These are phyloP conservation scores for Oophaga pumilio DNA, from an alignment of 2,113 vertebrate species.

Conservation along the genomic window DNA sequence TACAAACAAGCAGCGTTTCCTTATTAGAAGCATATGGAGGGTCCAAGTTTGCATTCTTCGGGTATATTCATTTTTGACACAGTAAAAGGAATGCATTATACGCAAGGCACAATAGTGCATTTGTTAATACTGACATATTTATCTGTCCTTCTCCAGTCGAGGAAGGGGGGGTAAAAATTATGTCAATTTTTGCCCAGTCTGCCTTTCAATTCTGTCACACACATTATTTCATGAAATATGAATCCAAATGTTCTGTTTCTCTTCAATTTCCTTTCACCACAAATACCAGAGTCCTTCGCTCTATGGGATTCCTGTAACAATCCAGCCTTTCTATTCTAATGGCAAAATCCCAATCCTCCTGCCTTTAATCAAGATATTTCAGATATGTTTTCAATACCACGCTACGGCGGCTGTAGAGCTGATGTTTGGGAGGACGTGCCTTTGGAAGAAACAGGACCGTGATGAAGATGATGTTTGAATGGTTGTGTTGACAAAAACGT, in stretches of 20 bases:
- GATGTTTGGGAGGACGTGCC: slow-evolving; percentile 35
- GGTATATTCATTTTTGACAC: slow-evolving; percentile 25
- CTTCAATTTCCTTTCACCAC: slow-evolving; percentile 87
- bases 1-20: slow-evolving; percentile 58
- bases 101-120: slow-evolving; percentile 72
- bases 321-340: slow-evolving; percentile 77
- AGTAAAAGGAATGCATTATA: slow-evolving; percentile 41
- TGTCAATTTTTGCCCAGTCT: slow-evolving; percentile 79
- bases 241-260: slow-evolving; percentile 84
- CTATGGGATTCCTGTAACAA: slow-evolving; percentile 75
- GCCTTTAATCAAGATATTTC: slow-evolving; percentile 76
- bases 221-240: slow-evolving; percentile 88
- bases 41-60: slow-evolving; percentile 1
- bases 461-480: slow-evolving; percentile 7
- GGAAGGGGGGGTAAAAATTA: slow-evolving; percentile 73
- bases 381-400: slow-evolving; percentile 68
- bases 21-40: slow-evolving; percentile 59
- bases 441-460: slow-evolving; percentile 23
- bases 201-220: slow-evolving; percentile 80
- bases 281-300: slow-evolving; percentile 73
- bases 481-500: slow-evolving; percentile 25
- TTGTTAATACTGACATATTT: slow-evolving; percentile 83
- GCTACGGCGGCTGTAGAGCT: background rate
- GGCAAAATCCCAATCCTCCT: slow-evolving; percentile 73
- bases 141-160: slow-evolving; percentile 74